These are phyloP conservation scores for Rhabdomys pumilio DNA, from an alignment of 2,797 vertebrate species.

Conservation along the genomic window DNA sequence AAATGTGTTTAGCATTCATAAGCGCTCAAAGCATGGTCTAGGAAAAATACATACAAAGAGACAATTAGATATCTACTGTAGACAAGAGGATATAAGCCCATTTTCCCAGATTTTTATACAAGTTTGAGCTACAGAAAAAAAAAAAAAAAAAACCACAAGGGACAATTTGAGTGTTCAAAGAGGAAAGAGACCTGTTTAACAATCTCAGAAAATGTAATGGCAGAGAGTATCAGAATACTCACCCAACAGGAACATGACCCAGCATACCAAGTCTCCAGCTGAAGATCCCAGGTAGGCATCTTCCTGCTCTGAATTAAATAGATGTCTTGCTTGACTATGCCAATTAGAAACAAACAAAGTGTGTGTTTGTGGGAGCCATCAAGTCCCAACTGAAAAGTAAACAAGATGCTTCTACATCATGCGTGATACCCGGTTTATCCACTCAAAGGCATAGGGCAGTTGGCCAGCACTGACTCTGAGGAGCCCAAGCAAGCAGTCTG, in stretches of 20 bases:
- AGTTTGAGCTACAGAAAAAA: constrained; percentile 1
- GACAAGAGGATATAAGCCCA: not conserved
- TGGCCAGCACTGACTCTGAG: not conserved
- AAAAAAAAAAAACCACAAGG: not conserved
- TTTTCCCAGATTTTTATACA: not conserved
- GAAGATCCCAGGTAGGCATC: not conserved
- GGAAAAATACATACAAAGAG: not conserved
- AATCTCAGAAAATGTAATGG: not conserved
- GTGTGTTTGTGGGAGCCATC: not conserved
- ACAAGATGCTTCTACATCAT: accelerated
- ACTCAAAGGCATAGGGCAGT: not conserved
- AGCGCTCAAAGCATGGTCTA: not conserved
- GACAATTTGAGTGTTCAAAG: not conserved
- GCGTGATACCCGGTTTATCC: not conserved
- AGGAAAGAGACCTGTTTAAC: not conserved
- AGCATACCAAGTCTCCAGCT: not conserved
- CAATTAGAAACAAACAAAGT: not conserved
- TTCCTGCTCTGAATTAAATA: not conserved
- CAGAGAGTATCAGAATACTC: not conserved
- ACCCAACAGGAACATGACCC: too few species aligned
- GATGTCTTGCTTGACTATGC: not conserved
- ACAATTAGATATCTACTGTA: not conserved
- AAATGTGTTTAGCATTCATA: not conserved
- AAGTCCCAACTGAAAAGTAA: not conserved
- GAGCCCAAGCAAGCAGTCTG: not conserved